Evolutionary conservation across 1,140 invertebrate species (phyloP).

Genomic region (Trinorchestia longiramus): DNA sequence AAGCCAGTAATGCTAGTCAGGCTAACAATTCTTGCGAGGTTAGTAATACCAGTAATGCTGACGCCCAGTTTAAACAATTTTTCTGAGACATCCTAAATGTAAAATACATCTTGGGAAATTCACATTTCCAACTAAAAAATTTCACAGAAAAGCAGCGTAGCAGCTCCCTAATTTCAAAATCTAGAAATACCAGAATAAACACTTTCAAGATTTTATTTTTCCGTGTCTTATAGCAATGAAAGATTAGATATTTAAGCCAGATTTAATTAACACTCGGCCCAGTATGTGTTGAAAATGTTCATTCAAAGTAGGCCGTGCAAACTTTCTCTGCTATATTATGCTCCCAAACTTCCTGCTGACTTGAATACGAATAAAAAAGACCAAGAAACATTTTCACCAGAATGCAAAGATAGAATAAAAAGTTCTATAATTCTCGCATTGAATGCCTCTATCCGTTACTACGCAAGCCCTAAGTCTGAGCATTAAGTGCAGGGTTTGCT

Average conservation of each 20-base stretch:
- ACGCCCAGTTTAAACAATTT: too few species aligned
- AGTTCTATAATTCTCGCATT: not conserved
- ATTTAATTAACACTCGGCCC: not conserved
- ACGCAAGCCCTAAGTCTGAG: not conserved
- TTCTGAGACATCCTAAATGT: too few species aligned
- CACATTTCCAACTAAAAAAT: too few species aligned
- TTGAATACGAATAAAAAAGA: not conserved
- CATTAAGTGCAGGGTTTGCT: not conserved
- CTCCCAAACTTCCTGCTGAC: not conserved
- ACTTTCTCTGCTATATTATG: not conserved
- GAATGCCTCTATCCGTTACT: not conserved
- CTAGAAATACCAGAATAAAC: not conserved
- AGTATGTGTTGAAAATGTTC: not conserved
- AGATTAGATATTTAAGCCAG: not conserved
- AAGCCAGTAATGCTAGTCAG: too few species aligned
- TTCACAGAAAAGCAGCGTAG: too few species aligned
- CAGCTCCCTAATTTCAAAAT: not conserved
- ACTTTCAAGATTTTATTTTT: not conserved
- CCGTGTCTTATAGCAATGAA: not conserved
- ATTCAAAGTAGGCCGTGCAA: not conserved
- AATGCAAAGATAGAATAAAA: not conserved
- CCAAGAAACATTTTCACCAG: not conserved
- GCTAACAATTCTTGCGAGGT: too few species aligned
- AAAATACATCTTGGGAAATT: too few species aligned
- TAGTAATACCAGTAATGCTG: too few species aligned